Conservation (phyloP, 2,888 invertebrate species). For the Scotopteryx bipunctaria region DNA sequence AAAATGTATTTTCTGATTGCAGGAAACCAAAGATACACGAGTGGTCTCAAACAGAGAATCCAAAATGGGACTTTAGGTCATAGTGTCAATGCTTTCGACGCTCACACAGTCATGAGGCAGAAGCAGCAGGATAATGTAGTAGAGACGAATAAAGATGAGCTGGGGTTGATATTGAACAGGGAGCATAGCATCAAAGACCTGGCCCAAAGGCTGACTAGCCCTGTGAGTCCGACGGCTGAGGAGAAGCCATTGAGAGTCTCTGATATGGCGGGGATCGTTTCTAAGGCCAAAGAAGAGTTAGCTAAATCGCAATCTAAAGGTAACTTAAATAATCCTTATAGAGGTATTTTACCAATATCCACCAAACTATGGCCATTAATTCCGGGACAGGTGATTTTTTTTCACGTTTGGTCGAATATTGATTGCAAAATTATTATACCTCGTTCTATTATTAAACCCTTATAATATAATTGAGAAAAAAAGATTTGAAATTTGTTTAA, state of each 20-base stretch:
- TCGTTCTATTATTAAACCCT: too few relatives aligned
- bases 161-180: conserved; percentile 88
- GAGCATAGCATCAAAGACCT: conserved; percentile 95
- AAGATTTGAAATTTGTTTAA: too few relatives aligned
- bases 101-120: conserved; percentile 69
- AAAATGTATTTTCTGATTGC: conserved; percentile 21
- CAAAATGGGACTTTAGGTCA: conserved; percentile 83
- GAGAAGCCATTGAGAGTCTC: conserved; percentile 87
- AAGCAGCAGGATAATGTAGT: conserved; percentile 83
- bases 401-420: background rate
- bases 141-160: conserved; percentile 79
- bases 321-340: too few relatives aligned
- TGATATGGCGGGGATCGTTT: conserved; percentile 95
- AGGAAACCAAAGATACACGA: conserved; percentile 84
- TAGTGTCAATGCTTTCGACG: conserved; percentile 74
- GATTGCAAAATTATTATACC: too few relatives aligned
- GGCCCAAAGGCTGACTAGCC: conserved; percentile 91
- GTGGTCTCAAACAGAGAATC: conserved; percentile 83
- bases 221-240: conserved; percentile 82
- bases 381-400: background rate
- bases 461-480: too few relatives aligned
- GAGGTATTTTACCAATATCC: background rate
- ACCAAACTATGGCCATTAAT: too few relatives aligned
- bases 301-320: conserved; percentile 93
- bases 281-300: conserved; percentile 96